Conservation (phyloP, 2,888 invertebrate genomes). For the Volucella zonaria region DNA sequence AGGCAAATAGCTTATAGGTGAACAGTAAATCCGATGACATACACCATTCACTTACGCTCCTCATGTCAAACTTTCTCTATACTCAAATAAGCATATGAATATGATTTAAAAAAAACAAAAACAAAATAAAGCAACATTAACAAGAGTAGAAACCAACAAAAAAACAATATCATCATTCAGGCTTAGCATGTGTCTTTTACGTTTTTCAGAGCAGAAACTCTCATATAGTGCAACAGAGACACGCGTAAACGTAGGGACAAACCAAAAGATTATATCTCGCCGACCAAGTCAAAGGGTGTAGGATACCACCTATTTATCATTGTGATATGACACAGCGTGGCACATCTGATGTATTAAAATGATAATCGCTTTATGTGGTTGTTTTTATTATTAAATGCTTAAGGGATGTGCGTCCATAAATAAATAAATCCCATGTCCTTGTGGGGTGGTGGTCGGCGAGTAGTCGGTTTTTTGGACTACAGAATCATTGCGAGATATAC, state of each 20-base stretch:
- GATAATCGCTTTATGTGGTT: conserved; percentile 70
- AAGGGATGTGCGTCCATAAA: conserved; percentile 60
- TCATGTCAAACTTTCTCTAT: conserved; percentile 3
- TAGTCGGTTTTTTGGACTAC: conserved; percentile 41
- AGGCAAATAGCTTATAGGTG: conserved; percentile 22
- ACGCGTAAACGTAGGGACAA: conserved; percentile 14
- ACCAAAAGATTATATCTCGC: conserved; percentile 37
- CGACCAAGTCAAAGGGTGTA: conserved; percentile 53
- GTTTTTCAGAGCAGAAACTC: background rate
- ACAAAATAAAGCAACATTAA: conserved; percentile 12
- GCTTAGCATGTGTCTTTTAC: conserved; percentile 54
- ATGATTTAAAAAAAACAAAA: conserved; percentile 19
- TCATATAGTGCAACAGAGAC: conserved; percentile 20
- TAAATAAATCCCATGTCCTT: conserved; percentile 61
- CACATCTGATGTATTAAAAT: conserved; percentile 71
- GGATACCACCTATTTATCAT: conserved; percentile 65
- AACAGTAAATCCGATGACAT: conserved; percentile 52
- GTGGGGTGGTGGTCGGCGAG: conserved; percentile 13
- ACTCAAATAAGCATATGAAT: background rate
- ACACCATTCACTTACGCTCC: conserved; percentile 33
- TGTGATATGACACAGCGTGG: conserved; percentile 64
- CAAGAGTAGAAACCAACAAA: conserved; percentile 13
- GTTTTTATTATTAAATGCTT: conserved; percentile 69
- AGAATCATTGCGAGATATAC: conserved; percentile 37
- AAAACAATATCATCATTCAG: conserved; percentile 51